Evolutionary conservation across 1,140 invertebrate species (phyloP), one percentile per base, ranked within the genome.

Genomic region (Sycobia sp.): DNA sequence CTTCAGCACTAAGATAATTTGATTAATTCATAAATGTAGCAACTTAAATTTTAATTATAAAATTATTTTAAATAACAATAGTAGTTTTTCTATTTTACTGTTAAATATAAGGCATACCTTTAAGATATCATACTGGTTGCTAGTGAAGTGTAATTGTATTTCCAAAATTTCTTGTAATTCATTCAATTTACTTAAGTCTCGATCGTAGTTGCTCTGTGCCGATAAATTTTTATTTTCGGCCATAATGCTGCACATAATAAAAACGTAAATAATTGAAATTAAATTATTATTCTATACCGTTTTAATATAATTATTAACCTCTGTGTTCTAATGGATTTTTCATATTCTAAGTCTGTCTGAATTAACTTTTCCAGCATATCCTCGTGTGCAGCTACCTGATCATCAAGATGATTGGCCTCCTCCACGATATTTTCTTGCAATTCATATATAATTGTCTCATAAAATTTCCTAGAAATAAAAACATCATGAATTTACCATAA

Each of bases 121-220:
- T 23, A 75, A 47, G 34, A 36, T 36, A 1, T 55, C 13, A n/a
- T 67, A 63, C 16, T 69, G 54, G 10, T 62, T 32, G 1, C 58
- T 59, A 2, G 71, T 58, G 5, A n/a, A 18, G 25, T 56, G 9
- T n/a, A 70, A 59, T 29, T 71, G 66, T 4, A 2, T 22, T 25
- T 66, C 25, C 20, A 77, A 59, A 46, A 51, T 44, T 38, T 63
- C 46, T 68, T 71, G 71, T 18, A 62, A 50, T n/a, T 59, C 23
- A 53, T 74, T 27, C 44, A 69, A 53, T 8, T 16, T 54, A 0
- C 51, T 66, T 22, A 77, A 71, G 13, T 74, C 67, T 38, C 36
- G 36, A 41, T 76, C 73, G 51, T 73, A 77, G 3, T 61, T 63
- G 3, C 32, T 43, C 4, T 71, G 34, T 41, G 67, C 58, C 11